Evolutionary conservation across 1,140 invertebrate genomes (phyloP), one percentile per base, ranked within the genome.

Genomic region (Belonocnema kinseyi): DNA sequence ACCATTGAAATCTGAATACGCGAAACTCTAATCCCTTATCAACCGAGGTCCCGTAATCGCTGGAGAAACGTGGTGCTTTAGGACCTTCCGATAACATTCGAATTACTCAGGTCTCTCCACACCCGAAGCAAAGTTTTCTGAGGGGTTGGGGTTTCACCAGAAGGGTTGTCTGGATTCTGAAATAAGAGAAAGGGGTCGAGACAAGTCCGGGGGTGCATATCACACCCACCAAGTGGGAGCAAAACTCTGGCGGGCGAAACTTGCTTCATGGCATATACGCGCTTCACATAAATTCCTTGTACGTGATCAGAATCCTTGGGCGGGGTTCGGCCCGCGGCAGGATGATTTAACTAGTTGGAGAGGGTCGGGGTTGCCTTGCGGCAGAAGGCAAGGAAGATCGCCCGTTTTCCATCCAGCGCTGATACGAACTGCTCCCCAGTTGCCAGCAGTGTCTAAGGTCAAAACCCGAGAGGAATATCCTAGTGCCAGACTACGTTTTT

Each of bases 311-410:
- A 81, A 83, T 81, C 74, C 82, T 73, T 74, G 33, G 66, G 53
- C 50, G 58, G 72, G 5, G 61, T 73, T 80, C 70, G 80, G 78
- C 72, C 75, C 82, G 73, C 81, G 75, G 80, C 82, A 78, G 78
- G 72, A 81, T 80, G 78, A 81, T 78, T 83, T 81, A 81, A 83
- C 82, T 83, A 80, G 78, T 78, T 77, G 50, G 79, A 79, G 79
- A 77, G 40, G 77, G 77, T 74, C 79, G 77, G 74, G 58, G 66
- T 52, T 56, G 77, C 56, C 75, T 77, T 76, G 75, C 72, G 33
- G 72, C 70, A 53, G 51, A 79, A 75, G 76, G 73, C 77, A 76
- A 13, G 75, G 77, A 72, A 79, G 79, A 79, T 79, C 76, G 77
- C 33, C 70, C 66, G 73, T 61, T 76, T 76, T 16, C 16, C 13